Evolutionary conservation across 1,140 invertebrate genomes (phyloP).

Genomic region (Platyscapa corneri): DNA sequence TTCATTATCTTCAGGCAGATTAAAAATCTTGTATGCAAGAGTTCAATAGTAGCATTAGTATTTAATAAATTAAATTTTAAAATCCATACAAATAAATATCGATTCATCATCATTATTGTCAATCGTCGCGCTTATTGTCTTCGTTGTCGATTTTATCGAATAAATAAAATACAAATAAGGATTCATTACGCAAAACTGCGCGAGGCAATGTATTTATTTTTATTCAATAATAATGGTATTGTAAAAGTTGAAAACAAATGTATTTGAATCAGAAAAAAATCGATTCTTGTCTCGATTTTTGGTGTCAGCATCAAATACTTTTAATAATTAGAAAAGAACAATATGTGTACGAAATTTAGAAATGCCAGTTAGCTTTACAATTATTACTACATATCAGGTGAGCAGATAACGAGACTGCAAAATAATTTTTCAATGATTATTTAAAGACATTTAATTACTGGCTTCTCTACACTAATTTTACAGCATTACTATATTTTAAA

Average conservation of each 20-base stretch:
- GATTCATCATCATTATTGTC: conserved; percentile 35
- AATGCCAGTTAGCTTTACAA: conserved; percentile 25
- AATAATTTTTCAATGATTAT: conserved; percentile 51
- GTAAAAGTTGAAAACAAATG: conserved; percentile 36
- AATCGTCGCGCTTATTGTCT: conserved; percentile 59
- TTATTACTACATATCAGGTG: conserved; percentile 42
- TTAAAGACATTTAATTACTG: conserved; percentile 46
- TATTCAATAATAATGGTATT: neutral
- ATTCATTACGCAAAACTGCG: neutral
- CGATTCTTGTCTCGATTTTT: conserved; percentile 10
- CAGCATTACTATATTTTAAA: conserved; percentile 51
- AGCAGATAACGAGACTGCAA: neutral
- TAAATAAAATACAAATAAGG: conserved; percentile 2
- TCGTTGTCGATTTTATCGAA: conserved; percentile 52
- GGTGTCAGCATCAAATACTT: neutral
- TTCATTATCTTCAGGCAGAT: conserved; percentile 37
- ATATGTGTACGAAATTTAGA: conserved; percentile 5
- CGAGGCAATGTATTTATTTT: neutral
- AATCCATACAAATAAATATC: neutral
- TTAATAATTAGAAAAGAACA: conserved; percentile 16
- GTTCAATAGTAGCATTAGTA: conserved; percentile 29
- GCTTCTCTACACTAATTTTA: conserved; percentile 30
- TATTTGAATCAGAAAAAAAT: neutral
- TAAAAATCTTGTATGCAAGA: conserved; percentile 63
- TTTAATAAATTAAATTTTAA: conserved; percentile 32